These are phyloP conservation scores for Grallaria varia DNA, from an alignment of 2,113 vertebrate species.

Conservation along the genomic window DNA sequence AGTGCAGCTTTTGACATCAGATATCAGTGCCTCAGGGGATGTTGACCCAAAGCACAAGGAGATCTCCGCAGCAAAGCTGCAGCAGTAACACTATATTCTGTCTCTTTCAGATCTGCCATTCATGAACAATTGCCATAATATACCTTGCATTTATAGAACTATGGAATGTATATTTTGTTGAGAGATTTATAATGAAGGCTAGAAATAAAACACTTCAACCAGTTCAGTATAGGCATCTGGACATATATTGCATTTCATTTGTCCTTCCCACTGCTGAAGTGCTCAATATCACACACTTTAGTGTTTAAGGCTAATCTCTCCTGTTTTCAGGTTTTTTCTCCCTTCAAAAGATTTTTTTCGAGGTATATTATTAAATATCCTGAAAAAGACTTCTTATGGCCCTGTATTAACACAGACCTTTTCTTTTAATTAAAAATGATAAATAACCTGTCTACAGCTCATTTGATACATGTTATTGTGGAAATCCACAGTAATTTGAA, in stretches of 20 bases:
- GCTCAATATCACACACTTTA: background rate
- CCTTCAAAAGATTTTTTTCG: background rate
- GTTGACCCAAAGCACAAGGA: background rate
- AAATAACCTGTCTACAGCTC: background rate
- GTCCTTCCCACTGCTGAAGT: background rate
- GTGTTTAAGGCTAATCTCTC: background rate
- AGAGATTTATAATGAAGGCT: background rate
- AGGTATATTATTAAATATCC: background rate
- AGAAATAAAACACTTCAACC: background rate
- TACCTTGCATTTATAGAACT: background rate
- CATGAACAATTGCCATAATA: background rate
- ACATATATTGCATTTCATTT: background rate
- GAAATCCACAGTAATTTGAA: background rate
- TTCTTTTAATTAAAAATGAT: background rate
- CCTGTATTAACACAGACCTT: background rate
- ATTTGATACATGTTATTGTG: background rate
- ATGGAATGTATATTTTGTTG: background rate
- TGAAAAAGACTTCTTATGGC: background rate
- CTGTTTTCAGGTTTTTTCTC: background rate
- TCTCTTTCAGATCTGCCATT: background rate
- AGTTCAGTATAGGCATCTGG: background rate
- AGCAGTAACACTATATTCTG: background rate
- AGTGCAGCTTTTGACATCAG: conserved; percentile 2
- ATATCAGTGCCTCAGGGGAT: background rate
- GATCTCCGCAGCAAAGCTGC: background rate